Evolutionary conservation across 1,140 invertebrate genomes (phyloP), one percentile per base, ranked within the genome.

Genomic region (Thalassaphorura encarpata): DNA sequence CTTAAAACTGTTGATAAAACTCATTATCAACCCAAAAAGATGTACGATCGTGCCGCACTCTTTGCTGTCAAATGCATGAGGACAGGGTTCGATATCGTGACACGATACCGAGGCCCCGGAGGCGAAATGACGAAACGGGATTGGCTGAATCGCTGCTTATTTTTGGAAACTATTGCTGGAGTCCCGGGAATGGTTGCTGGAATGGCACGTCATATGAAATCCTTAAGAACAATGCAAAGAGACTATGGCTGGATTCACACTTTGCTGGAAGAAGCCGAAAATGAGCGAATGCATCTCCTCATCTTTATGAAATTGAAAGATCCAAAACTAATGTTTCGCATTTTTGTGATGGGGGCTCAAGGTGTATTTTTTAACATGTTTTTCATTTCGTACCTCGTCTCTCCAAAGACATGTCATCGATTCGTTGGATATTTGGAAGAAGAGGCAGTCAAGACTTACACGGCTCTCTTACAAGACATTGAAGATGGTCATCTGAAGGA

Each of bases 231-330:
- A 31, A 63, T 74, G 67, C 58, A 69, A 55, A 60, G 72, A 26
- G 73, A 74, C 57, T 66, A 73, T 46, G 73, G 73, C 1, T 75
- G 73, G 73, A 75, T 74, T 23, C 71, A 74, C 48, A 75, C 71
- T 8, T 59, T 74, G 1, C 52, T 75, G 50, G 70, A 74, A 64
- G 73, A 74, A 56, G 73, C 73, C n/a, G 73, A 75, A 54, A 75
- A 75, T 65, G 73, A 75, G 56, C 52, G 73, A 48, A 75, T 75
- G 73, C 73, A 75, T 62, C 60, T 75, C 15, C 66, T 75, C 63
- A 73, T 71, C 19, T 71, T 69, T 0, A 56, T 75, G 52, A 64
- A 69, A 28, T 54, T 75, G 19, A 71, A 68, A 39, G 52, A 71
- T 45, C 73, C 73, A 2, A 57, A 64, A 1, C 18, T 63, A n/a